These are phyloP conservation scores for Monopterus albus DNA, from an alignment of 2,113 vertebrate genomes.

Conservation along the genomic window DNA sequence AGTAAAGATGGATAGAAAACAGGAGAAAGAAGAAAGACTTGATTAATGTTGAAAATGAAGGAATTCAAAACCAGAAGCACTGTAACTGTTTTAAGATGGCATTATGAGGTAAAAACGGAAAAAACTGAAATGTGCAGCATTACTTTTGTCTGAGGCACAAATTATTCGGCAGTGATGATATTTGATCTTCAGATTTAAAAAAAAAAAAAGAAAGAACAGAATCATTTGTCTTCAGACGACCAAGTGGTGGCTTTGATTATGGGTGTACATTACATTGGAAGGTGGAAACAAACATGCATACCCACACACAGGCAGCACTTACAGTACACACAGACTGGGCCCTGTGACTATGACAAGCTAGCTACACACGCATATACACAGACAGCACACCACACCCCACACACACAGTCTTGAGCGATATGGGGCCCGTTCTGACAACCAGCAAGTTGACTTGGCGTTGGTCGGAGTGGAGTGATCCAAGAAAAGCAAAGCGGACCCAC, in stretches of 20 bases:
- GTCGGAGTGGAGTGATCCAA: conserved; percentile 79
- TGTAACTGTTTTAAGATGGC: conserved; percentile 44
- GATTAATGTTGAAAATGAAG: conserved; percentile 22
- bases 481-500: conserved; percentile 88
- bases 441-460: conserved; percentile 95
- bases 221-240: conserved; percentile 62
- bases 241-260: conserved; percentile 88
- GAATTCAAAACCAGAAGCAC: conserved; percentile 13
- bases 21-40: conserved; percentile 17
- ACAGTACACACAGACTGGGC: conserved; percentile 67
- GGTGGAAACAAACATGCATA: conserved; percentile 70
- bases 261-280: conserved; percentile 85
- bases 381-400: conserved; percentile 25
- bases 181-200: conserved; percentile 11
- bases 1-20: conserved; percentile 21
- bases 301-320: conserved; percentile 59
- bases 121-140: neutral
- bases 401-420: conserved; percentile 84
- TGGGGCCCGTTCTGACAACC: conserved; percentile 92
- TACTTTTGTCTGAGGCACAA: conserved; percentile 7
- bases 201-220: neutral
- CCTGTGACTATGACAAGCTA: conserved; percentile 50
- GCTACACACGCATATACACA: conserved; percentile 50
- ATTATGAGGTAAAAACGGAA: neutral
- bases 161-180: neutral